Percentiles rank a stretch among this genome's conserved stretches.
phyloP scores from a whole-genome alignment of 2,888 invertebrate species.

The Aphrophora alni region DNA sequence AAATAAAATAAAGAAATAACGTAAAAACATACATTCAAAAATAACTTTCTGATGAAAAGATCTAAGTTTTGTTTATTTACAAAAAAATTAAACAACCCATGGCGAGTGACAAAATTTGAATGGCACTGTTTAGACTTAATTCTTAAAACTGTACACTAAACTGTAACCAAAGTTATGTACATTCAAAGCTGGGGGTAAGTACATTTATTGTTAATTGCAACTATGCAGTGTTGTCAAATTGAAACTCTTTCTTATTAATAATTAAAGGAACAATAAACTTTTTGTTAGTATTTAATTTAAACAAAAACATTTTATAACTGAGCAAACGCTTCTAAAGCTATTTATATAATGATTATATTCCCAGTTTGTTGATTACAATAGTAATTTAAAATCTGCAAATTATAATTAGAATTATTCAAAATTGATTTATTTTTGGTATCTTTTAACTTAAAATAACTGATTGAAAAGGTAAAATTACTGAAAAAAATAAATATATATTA shows the following conservation, averaged over 20 bases:
- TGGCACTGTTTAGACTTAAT: background rate
- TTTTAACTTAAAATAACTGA: background rate
- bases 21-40: background rate
- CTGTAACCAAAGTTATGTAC: background rate
- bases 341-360: background rate
- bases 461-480: too few relatives aligned
- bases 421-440: conserved; percentile 3
- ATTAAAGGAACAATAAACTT: background rate
- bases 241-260: background rate
- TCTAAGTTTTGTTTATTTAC: background rate
- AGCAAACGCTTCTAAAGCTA: background rate
- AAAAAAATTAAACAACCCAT: background rate
- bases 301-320: background rate
- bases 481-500: background rate
- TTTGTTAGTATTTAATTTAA: background rate
- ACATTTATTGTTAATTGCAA: background rate
- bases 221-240: background rate
- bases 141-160: background rate
- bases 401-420: too few relatives aligned
- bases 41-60: background rate
- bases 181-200: background rate
- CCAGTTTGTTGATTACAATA: too few relatives aligned
- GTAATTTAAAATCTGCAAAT: too few relatives aligned
- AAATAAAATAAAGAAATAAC: background rate
- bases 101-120: background rate